Evolutionary conservation across 2,113 vertebrate species (phyloP).

Genomic region (Carollia perspicillata): DNA sequence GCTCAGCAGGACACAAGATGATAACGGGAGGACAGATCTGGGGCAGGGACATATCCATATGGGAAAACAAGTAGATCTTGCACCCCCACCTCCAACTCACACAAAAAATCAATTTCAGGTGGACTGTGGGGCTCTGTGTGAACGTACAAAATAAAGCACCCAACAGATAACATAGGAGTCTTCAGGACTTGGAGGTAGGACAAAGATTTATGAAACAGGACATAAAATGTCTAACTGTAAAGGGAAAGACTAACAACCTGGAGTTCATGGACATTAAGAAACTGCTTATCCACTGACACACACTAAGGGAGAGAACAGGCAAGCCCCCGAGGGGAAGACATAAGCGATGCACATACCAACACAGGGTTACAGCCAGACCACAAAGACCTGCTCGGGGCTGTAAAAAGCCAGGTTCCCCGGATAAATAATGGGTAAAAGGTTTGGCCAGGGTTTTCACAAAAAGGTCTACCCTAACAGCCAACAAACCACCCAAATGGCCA

Average conservation of each 20-base stretch:
- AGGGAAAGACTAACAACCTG: not conserved
- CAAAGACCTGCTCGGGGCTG: not conserved
- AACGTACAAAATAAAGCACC: not conserved
- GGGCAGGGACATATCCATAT: not conserved
- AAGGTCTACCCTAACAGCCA: not conserved
- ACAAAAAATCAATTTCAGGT: not conserved
- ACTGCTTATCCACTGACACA: not conserved
- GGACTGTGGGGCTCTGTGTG: no score
- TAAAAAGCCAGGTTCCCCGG: not conserved
- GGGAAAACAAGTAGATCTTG: not conserved
- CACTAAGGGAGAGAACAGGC: not conserved
- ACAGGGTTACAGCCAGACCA: not conserved
- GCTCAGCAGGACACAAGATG: not conserved
- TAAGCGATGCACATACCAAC: not conserved
- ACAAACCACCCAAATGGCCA: not conserved
- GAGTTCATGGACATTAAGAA: not conserved
- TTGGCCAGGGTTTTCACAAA: not conserved
- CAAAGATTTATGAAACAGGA: not conserved
- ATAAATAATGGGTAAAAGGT: not conserved
- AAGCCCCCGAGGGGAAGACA: not conserved
- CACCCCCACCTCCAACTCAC: not conserved
- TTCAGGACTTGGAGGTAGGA: not conserved
- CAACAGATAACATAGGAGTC: not conserved
- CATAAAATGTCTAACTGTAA: not conserved
- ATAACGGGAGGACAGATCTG: not conserved